Percentiles rank a stretch among this genome's conserved stretches.
These are phyloP conservation scores for Solenopsis invicta DNA, from an alignment of 1,140 invertebrate genomes.

Conservation along the genomic window DNA sequence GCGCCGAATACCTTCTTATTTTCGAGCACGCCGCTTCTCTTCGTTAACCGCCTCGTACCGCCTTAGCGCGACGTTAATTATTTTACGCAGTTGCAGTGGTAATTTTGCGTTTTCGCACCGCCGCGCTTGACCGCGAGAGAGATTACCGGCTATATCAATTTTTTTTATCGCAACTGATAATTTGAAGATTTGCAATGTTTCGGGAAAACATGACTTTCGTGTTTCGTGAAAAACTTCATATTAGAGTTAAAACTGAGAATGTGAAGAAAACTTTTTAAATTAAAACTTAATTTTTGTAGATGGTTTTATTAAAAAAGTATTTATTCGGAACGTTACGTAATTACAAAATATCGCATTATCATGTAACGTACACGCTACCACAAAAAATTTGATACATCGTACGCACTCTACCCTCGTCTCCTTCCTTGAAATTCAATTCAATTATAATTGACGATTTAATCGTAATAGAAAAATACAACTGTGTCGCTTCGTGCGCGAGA, in stretches of 20 bases:
- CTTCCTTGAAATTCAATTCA: neutral
- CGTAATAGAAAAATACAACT: conserved; percentile 25
- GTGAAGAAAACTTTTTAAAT: neutral
- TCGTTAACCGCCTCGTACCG: conserved; percentile 57
- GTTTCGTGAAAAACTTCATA: neutral
- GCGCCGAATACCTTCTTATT: conserved; percentile 71
- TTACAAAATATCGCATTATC: neutral
- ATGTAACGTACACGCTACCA: neutral
- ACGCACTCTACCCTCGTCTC: neutral
- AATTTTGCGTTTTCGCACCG: conserved; percentile 31
- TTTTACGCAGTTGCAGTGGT: conserved; percentile 34
- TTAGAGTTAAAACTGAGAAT: neutral
- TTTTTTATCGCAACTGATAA: conserved; percentile 27
- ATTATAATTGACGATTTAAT: conserved; percentile 29
- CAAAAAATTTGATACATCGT: neutral
- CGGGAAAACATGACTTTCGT: neutral
- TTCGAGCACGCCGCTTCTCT: conserved; percentile 67
- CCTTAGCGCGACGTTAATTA: conserved; percentile 55
- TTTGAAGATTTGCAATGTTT: conserved; percentile 14
- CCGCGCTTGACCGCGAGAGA: neutral
- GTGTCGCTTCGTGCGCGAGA: conserved; percentile 8
- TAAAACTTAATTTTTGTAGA: neutral
- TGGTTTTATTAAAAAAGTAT: neutral
- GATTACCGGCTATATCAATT: neutral
- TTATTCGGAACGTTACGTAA: neutral